Evolutionary conservation across 2,113 vertebrate species (phyloP), one percentile per base, ranked within the genome.

Genomic region (Poeciliopsis occidentalis): DNA sequence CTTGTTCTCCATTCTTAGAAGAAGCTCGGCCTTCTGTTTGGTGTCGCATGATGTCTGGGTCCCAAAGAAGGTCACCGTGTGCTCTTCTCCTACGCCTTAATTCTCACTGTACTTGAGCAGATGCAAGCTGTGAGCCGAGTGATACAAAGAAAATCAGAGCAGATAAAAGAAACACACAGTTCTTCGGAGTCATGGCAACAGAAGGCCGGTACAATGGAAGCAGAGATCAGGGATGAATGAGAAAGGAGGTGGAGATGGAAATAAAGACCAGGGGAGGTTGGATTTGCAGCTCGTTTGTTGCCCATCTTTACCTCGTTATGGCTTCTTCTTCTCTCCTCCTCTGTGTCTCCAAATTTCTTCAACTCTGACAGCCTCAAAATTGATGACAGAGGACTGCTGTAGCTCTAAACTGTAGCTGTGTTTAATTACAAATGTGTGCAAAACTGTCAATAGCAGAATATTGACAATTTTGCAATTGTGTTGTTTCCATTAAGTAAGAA

Each of bases 131-230:
- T 24, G 67, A 81, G 62, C 76, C 37, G 5, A 62, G 61, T 69
- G 68, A 67, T 67, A 1, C 34, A 27, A 61, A 47, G 24, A 57
- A 83, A 64, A 76, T 79, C 72, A 22, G 37, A 79, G 60, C 27
- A 64, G 65, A 86, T 79, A 65, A 77, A 84, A 73, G 65, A 83
- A 81, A 85, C 80, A 72, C 73, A 80, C 76, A 30, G 85, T 47
- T 85, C 82, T 75, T 80, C 13, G 64, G 67, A 67, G 80, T 89
- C 93, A 93, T 94, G 91, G 93, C 91, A 94, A 94, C 93, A 73
- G 86, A 76, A 79, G 78, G 77, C 76, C 75, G 70, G 77, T 64
- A 91, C 90, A 88, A 88, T 90, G 80, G 70, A 68, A 69, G 47
- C 71, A 73, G 81, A 79, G 72, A 61, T 73, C 0, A 27, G 70